Evolutionary conservation across 2,888 invertebrate species (phyloP).

Genomic region (Candidula unifasciata): DNA sequence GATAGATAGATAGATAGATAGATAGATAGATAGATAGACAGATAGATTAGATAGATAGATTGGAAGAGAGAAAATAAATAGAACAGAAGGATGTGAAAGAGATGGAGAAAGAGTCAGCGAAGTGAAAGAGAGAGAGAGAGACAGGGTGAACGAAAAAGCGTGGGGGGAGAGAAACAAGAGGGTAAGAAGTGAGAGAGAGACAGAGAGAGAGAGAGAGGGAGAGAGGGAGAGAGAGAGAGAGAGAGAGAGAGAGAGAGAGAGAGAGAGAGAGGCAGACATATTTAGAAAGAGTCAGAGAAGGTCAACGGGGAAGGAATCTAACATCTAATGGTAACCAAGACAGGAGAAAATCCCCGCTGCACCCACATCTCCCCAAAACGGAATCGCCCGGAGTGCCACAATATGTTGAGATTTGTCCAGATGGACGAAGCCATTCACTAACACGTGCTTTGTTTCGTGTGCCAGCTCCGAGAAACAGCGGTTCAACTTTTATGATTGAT

Average conservation of each 20-base stretch:
- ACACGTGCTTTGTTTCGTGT: background rate
- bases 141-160: background rate
- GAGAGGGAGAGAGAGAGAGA: background rate
- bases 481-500: no score
- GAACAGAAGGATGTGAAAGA: no score
- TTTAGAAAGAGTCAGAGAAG: background rate
- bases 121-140: background rate
- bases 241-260: background rate
- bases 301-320: background rate
- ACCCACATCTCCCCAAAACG: background rate
- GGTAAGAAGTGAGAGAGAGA: background rate
- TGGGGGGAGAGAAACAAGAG: no score
- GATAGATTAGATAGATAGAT: no score
- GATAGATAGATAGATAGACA: no score
- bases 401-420: constrained; percentile 7
- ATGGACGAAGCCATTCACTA: background rate
- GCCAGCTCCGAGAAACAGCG: no score
- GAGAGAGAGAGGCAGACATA: background rate
- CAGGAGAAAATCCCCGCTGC: background rate
- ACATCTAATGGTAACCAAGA: background rate
- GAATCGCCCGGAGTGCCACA: constrained; percentile 2
- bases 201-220: background rate
- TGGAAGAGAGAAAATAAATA: no score
- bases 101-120: background rate
- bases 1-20: no score